These are phyloP conservation scores for Papilio glaucus DNA, from an alignment of 1,140 invertebrate genomes.

Conservation along the genomic window DNA sequence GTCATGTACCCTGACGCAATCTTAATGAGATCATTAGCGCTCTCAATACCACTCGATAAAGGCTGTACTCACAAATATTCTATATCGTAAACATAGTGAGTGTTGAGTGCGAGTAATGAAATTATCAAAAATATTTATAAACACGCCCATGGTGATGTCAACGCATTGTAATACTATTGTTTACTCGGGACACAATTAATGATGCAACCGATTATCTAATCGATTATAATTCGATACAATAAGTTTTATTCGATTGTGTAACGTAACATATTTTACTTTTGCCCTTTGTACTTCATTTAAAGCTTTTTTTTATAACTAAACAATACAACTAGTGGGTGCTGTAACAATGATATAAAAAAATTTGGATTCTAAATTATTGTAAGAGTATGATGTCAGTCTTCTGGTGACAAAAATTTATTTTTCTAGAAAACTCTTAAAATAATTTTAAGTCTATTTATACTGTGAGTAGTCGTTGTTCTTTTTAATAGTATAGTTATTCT, in stretches of 20 bases:
- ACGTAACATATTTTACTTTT: slow-evolving; percentile 27
- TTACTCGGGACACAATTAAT: slow-evolving; percentile 49
- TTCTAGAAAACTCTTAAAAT: too few species aligned
- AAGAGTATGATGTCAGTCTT: too few species aligned
- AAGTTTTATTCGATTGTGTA: slow-evolving; percentile 32
- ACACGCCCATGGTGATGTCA: slow-evolving; percentile 43
- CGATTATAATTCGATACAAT: slow-evolving; percentile 33
- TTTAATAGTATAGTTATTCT: too few species aligned
- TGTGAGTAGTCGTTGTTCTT: too few species aligned
- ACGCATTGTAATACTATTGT: slow-evolving; percentile 45
- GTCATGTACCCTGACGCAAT: not conserved
- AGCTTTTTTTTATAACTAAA: too few species aligned
- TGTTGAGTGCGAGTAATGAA: slow-evolving; percentile 14
- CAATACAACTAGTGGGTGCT: too few species aligned
- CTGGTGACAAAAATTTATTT: too few species aligned
- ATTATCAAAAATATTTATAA: slow-evolving; percentile 47
- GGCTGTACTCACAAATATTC: slow-evolving; percentile 15
- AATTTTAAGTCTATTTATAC: too few species aligned
- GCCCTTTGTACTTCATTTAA: slow-evolving; percentile 18
- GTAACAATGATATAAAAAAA: too few species aligned
- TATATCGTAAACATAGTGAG: slow-evolving; percentile 21
- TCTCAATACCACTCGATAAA: not conserved
- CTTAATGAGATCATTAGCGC: not conserved
- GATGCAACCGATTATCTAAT: slow-evolving; percentile 58
- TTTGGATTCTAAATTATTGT: too few species aligned